phyloP scores from a whole-genome alignment of 2,797 vertebrate genomes.

The Schizopygopsis malacanthus region DNA sequence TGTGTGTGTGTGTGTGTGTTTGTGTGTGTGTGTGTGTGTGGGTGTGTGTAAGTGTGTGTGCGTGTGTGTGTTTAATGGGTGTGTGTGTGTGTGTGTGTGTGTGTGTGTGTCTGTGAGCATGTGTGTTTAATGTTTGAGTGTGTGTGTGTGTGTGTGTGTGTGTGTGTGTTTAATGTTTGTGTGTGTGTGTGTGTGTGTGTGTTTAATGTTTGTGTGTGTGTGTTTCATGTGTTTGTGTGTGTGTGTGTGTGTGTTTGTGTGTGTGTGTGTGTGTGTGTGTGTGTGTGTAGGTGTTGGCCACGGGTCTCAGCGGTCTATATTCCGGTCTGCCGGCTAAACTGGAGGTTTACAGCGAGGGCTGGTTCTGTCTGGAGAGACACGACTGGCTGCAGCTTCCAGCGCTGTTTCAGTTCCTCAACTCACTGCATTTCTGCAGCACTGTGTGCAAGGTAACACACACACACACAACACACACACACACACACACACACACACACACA shows the following conservation, averaged over 20 bases:
- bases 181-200: no score
- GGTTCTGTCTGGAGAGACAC: constrained; percentile 86
- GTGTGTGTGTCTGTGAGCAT: not conserved
- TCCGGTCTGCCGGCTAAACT: constrained; percentile 91
- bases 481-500: not conserved
- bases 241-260: not conserved
- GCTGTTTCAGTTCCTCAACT: constrained; percentile 94
- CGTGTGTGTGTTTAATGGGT: no score
- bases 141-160: no score
- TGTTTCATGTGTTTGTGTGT: not conserved
- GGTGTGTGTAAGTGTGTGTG: no score
- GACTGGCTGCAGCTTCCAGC: constrained; percentile 91
- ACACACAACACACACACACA: not conserved
- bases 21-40: not conserved
- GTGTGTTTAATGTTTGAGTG: no score
- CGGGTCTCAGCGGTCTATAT: constrained; percentile 94
- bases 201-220: no score
- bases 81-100: not conserved
- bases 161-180: no score
- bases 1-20: not conserved
- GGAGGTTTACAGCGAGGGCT: constrained; percentile 90
- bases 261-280: constrained; percentile 29
- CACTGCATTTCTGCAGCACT: constrained; percentile 93
- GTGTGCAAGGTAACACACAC: constrained; percentile 85
- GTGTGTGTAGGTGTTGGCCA: constrained; percentile 88